phyloP scores from a whole-genome alignment of 2,113 vertebrate species.

The Spea bombifrons region DNA sequence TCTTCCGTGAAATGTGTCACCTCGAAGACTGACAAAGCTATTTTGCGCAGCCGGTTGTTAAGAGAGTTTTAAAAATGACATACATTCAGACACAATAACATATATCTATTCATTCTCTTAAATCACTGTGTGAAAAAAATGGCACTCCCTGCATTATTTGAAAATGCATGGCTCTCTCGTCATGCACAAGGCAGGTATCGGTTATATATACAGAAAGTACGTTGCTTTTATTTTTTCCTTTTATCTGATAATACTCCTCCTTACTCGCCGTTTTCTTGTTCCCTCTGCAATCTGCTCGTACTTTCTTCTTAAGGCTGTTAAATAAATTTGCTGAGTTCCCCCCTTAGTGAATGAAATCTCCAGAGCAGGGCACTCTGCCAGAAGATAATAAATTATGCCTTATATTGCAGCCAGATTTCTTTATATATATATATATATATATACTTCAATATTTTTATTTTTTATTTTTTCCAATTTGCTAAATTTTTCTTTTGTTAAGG shows the following conservation, averaged over 20 bases:
- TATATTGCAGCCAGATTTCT: neutral
- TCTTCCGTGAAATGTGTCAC: too few species aligned
- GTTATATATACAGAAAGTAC: too few species aligned
- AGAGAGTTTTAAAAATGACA: too few species aligned
- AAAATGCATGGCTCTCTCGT: too few species aligned
- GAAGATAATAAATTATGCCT: constrained; percentile 4
- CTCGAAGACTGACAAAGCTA: too few species aligned
- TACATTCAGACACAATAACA: too few species aligned
- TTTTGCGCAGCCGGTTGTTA: too few species aligned
- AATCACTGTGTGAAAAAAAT: too few species aligned
- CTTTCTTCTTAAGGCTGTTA: neutral
- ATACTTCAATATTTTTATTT: neutral
- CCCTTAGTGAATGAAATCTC: constrained; percentile 3
- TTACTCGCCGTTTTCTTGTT: neutral
- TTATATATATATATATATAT: neutral
- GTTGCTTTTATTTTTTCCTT: neutral
- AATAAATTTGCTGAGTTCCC: constrained; percentile 6
- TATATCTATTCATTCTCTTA: too few species aligned
- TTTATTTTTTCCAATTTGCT: constrained; percentile 8
- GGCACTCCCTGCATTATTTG: too few species aligned
- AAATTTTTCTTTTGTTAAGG: constrained; percentile 10
- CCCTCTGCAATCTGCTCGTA: neutral
- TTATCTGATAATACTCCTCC: neutral
- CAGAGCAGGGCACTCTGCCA: constrained; percentile 6
- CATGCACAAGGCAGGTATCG: too few species aligned